These are phyloP conservation scores for Drosophila subquinaria DNA, from an alignment of 2,888 invertebrate species.

Conservation along the genomic window DNA sequence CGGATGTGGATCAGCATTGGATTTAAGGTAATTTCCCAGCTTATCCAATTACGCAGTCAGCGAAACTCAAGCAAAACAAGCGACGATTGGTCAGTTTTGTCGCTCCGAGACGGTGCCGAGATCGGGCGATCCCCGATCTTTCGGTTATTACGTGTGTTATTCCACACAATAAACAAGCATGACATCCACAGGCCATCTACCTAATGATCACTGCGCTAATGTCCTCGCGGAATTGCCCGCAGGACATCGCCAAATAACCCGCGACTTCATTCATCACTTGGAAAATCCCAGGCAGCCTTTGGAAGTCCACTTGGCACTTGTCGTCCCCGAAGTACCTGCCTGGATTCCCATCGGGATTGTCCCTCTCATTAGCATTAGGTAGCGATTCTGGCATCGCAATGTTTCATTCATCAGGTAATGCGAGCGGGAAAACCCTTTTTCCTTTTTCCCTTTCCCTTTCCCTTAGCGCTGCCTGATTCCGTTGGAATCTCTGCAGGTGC, in stretches of 20 bases:
- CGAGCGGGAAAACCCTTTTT: slow-evolving; percentile 57
- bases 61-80: slow-evolving; percentile 71
- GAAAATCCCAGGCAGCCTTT: slow-evolving; percentile 46
- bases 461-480: slow-evolving; percentile 22
- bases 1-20: slow-evolving; percentile 72
- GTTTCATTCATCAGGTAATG: slow-evolving; percentile 63
- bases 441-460: background rate
- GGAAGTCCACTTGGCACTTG: slow-evolving; percentile 63
- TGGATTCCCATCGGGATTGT: slow-evolving; percentile 33
- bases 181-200: slow-evolving; percentile 46
- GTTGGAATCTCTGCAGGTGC: slow-evolving; percentile 75
- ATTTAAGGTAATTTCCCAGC: slow-evolving; percentile 78
- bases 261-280: slow-evolving; percentile 69
- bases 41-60: slow-evolving; percentile 84
- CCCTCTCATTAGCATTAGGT: slow-evolving; percentile 76
- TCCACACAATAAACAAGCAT: slow-evolving; percentile 68
- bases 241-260: slow-evolving; percentile 62
- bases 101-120: slow-evolving; percentile 44
- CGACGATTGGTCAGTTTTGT: slow-evolving; percentile 38
- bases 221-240: slow-evolving; percentile 60
- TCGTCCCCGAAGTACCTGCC: slow-evolving; percentile 60
- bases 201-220: slow-evolving; percentile 63
- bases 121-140: slow-evolving; percentile 59
- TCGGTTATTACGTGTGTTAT: slow-evolving; percentile 80
- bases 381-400: slow-evolving; percentile 33